phyloP scores from a whole-genome alignment of 2,888 invertebrate genomes.

The Eurytoma californica region DNA sequence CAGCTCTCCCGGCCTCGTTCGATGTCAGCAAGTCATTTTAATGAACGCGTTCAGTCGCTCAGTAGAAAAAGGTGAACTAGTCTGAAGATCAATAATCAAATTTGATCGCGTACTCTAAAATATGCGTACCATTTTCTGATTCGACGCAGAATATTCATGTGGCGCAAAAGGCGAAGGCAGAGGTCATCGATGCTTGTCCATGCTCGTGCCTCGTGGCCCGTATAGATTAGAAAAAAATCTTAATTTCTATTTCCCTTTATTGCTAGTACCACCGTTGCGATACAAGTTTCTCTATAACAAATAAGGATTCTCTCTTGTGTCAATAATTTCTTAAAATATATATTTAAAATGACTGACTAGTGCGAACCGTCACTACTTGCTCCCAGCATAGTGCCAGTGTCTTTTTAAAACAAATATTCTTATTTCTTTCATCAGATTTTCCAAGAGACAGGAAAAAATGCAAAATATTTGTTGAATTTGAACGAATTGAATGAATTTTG shows the following conservation, averaged over 20 bases:
- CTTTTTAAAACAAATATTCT: too few species aligned
- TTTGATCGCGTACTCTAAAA: not conserved
- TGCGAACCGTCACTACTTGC: too few species aligned
- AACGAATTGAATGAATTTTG: not conserved
- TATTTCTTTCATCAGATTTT: too few species aligned
- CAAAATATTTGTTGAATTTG: too few species aligned
- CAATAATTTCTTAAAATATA: too few species aligned
- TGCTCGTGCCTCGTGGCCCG: not conserved
- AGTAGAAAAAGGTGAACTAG: not conserved
- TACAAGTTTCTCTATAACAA: not conserved
- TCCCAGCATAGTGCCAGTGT: too few species aligned
- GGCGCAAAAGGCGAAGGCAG: not conserved
- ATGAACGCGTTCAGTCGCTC: not conserved
- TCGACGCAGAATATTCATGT: conserved; percentile 3
- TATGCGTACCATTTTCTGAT: not conserved
- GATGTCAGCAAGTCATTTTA: too few species aligned
- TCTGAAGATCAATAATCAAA: not conserved
- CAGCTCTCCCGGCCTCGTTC: too few species aligned
- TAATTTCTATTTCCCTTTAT: not conserved
- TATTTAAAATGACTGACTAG: too few species aligned
- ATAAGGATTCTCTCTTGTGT: too few species aligned
- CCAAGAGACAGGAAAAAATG: too few species aligned
- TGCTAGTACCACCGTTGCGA: too few species aligned
- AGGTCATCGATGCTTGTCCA: not conserved
- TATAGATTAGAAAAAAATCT: not conserved